Base-by-base conservation (phyloP, 2,113 vertebrate genomes). In the Dipodomys spectabilis region DNA sequence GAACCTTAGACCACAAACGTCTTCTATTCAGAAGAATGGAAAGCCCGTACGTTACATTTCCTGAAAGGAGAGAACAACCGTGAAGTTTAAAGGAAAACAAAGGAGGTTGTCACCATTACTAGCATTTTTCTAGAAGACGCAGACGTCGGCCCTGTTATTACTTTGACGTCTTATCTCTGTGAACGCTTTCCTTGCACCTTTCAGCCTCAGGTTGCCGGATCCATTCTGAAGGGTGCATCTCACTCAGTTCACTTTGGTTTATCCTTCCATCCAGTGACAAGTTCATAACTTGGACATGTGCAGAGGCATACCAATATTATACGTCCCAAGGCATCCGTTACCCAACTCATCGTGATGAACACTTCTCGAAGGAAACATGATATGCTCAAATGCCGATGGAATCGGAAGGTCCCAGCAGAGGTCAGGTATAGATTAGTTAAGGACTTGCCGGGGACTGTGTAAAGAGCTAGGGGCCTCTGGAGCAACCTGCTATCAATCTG, bases 231-330 rank as follows among this genome's bases (percentile, higher is more conserved):
- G 22, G 79, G 87, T 65, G 15, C 92, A 78, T 82, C 53, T 93
- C 83, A 75, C 67, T 95, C 90, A 79, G 69, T 87, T 88, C 32
- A 49, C 22, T 73, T n/a, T 25, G 65, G 25, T 88, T 86, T 88
- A 83, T 93, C 72, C 88, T 92, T 92, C 81, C n/a, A 13, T 90
- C 79, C 74, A 64, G 71, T 86, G 30, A 72, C 19, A 60, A 88
- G 9, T 35, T 88, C 30, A 35, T 79, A 68, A 28, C 6, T 27
- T 64, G 60, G 23, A 35, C 79, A 53, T 9, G 28, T 71, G 39
- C 44, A 60, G 13, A 71, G 77, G 86, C 22, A 60, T 32, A 39
- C n/a, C 2, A 0, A 27, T 28, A 30, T 68, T 77, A 85, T 71
- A 53, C 88, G 20, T 13, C 74, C 35, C 74, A 60, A 86, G 75